Evolutionary conservation across 2,113 vertebrate genomes (phyloP).

Genomic region (Eurystomus gularis): DNA sequence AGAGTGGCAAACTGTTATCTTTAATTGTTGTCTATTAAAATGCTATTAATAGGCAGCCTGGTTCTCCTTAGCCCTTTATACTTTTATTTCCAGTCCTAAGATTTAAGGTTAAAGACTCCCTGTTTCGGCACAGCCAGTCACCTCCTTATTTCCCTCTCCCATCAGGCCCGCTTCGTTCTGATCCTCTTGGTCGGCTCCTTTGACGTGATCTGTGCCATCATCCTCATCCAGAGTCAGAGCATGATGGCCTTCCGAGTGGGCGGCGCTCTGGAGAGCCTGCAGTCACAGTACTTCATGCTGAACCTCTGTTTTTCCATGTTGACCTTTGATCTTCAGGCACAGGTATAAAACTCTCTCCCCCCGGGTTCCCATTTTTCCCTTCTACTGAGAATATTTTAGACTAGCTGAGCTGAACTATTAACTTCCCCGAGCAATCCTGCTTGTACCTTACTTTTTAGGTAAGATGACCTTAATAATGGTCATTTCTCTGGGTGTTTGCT

Average conservation of each 20-base stretch:
- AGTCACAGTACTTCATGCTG: slow-evolving; percentile 83
- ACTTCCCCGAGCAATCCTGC: not conserved
- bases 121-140: not conserved
- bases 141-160: not conserved
- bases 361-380: not conserved
- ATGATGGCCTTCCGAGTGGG: slow-evolving; percentile 88
- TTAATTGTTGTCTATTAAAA: not conserved
- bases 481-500: not conserved
- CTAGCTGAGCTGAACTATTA: not conserved
- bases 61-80: not conserved
- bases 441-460: not conserved
- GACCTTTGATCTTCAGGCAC: slow-evolving; percentile 87
- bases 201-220: slow-evolving; percentile 72
- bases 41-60: not conserved
- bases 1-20: not conserved
- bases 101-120: not conserved
- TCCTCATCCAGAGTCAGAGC: slow-evolving; percentile 78
- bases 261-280: slow-evolving; percentile 81
- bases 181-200: slow-evolving; percentile 76
- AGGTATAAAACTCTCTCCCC: slow-evolving; percentile 69
- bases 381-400: not conserved
- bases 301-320: slow-evolving; percentile 87
- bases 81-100: not conserved
- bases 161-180: slow-evolving; percentile 79
- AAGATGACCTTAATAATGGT: not conserved